Base-by-base conservation (phyloP, 92 coral and sea anemone genomes). In the Pocillopora grandis region DNA sequence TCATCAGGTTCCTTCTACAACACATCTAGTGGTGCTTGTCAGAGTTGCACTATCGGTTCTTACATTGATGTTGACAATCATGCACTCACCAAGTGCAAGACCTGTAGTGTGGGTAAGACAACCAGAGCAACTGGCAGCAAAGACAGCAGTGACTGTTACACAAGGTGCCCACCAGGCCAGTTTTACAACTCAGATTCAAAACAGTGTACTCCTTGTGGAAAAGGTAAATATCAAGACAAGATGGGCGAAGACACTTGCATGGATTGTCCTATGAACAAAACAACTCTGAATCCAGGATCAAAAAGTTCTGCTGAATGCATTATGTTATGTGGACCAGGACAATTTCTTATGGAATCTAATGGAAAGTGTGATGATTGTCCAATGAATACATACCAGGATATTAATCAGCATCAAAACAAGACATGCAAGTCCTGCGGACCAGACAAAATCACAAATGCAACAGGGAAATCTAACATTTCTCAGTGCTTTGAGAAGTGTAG, bases 201-300 rank as follows among this genome's bases (percentile, higher is more conserved):
- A 16, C 62, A 68, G 31, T 92, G 95, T 49, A 69, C 68, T 21
- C 60, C 82, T 23, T 92, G 95, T 35, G 69, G 82, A 69, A 75
- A 67, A 36, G 91, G 91, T 19, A 81, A 74, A 69, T 92, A 92
- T 63, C 95, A 92, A 72, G 87, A 92, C 66, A 81, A 80, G 10
- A 59, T 27, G 52, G 81, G 88, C 73, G 88, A 90, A 82, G 64
- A 60, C 71, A 74, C 52, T 14, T 92, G 95, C 86, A 81, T 42
- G 12, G 71, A 68, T 9, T 92, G 95, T 58, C 82, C 88, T 1
- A 49, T 15, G 19, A 84, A 86, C 42, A 90, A 65, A 48, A 75
- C 88, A 20, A 87, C 95, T 31, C 82, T 72, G 27, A 71, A 60
- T 5, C 16, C 23, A 33, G 90, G 93, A 11, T 76, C 95, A 73